Evolutionary conservation across 2,888 invertebrate genomes (phyloP).

Genomic region (Argyra leucocephala): DNA sequence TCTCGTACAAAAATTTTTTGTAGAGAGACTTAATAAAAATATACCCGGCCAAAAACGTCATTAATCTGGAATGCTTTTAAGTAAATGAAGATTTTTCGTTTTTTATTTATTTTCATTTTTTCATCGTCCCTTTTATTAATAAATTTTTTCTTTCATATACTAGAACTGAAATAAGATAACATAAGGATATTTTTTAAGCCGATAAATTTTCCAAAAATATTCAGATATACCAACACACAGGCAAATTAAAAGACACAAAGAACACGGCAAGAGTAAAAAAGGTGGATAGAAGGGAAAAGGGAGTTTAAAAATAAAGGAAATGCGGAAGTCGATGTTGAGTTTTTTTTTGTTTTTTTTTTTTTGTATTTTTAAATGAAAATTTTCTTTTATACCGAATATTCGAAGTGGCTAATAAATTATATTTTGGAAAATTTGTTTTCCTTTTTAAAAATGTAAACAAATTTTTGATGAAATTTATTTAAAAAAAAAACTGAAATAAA

Average conservation of each 20-base stretch:
- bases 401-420: neutral
- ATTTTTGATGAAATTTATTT: neutral
- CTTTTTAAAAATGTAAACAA: neutral
- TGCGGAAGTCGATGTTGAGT: too few relatives aligned
- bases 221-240: neutral
- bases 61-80: constrained; percentile 6
- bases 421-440: neutral
- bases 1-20: neutral
- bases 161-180: neutral
- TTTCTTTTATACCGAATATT: neutral
- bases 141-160: too few relatives aligned
- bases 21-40: neutral
- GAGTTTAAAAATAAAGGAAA: too few relatives aligned
- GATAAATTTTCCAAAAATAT: neutral
- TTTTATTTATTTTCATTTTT: neutral
- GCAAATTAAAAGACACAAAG: neutral
- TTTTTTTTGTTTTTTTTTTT: too few relatives aligned
- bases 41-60: neutral
- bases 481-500: too few relatives aligned
- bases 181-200: neutral
- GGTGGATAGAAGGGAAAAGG: neutral
- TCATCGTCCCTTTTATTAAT: neutral
- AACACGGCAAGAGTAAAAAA: neutral
- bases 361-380: neutral
- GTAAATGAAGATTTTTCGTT: neutral